Evolutionary conservation across 2,797 vertebrate genomes (phyloP).

Genomic region (Ctenochaetus hawaiiensis): DNA sequence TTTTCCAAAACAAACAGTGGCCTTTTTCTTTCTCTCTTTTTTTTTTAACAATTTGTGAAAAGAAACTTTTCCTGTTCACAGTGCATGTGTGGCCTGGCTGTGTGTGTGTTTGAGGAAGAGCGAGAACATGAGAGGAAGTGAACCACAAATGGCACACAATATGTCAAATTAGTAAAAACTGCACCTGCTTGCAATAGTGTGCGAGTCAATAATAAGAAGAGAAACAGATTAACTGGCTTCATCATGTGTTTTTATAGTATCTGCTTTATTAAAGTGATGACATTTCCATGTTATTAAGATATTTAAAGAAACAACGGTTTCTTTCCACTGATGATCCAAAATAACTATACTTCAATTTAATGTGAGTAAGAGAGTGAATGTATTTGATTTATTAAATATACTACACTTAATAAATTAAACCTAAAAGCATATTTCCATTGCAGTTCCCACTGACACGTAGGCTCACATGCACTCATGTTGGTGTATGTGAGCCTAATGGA

Average conservation of each 20-base stretch:
- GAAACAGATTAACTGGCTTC: neutral
- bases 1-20: constrained; percentile 73
- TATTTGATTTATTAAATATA: no score
- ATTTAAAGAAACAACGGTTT: neutral
- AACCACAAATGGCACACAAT: constrained; percentile 63
- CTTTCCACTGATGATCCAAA: neutral
- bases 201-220: constrained; percentile 1
- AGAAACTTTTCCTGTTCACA: constrained; percentile 43
- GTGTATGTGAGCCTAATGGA: no score
- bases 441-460: no score
- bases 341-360: neutral
- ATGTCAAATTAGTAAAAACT: constrained; percentile 58
- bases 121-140: constrained; percentile 24
- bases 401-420: no score
- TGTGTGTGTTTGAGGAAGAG: constrained; percentile 5
- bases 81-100: constrained; percentile 3
- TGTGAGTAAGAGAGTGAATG: neutral
- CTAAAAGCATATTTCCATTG: no score
- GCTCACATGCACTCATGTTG: no score
- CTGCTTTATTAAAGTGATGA: neutral
- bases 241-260: neutral
- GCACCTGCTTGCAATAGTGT: constrained; percentile 57
- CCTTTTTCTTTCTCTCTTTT: constrained; percentile 41
- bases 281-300: neutral
- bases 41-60: constrained; percentile 37